Percentiles rank a stretch among this genome's conserved stretches.
These are phyloP conservation scores for Silvanus unidentatus DNA, from an alignment of 2,888 invertebrate genomes.

Conservation along the genomic window DNA sequence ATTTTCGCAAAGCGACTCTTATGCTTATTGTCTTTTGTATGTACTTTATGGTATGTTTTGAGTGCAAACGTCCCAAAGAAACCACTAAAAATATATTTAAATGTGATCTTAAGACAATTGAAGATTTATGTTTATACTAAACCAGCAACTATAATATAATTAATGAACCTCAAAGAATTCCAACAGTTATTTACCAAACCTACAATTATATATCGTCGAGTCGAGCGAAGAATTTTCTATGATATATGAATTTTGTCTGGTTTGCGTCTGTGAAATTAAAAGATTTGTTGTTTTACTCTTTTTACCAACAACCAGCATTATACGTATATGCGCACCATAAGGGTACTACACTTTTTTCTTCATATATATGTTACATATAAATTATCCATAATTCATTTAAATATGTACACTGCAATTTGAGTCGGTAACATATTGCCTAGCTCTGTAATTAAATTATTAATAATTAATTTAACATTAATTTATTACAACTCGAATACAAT, in stretches of 20 bases:
- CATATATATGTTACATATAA: too few species aligned
- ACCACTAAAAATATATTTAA: background rate
- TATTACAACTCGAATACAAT: too few species aligned
- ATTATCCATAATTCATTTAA: too few species aligned
- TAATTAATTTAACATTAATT: too few species aligned
- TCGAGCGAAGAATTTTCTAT: constrained; percentile 26
- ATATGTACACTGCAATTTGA: too few species aligned
- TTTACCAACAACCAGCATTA: too few species aligned
- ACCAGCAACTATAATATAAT: constrained; percentile 27
- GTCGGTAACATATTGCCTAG: too few species aligned
- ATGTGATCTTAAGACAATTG: constrained; percentile 3
- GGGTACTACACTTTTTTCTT: too few species aligned
- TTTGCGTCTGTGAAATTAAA: constrained; percentile 18
- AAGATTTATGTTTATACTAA: constrained; percentile 2
- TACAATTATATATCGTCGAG: constrained; percentile 30
- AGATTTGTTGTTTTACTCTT: constrained; percentile 1
- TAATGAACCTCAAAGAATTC: constrained; percentile 33
- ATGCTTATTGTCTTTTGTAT: background rate
- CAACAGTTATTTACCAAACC: constrained; percentile 29
- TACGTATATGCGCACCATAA: too few species aligned
- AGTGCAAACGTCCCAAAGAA: background rate
- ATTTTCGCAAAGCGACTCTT: background rate
- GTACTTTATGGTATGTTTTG: background rate
- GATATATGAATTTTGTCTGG: constrained; percentile 35
- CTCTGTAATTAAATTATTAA: too few species aligned